These are phyloP conservation scores for Orchestia grillus DNA, from an alignment of 1,140 invertebrate species.

Conservation along the genomic window DNA sequence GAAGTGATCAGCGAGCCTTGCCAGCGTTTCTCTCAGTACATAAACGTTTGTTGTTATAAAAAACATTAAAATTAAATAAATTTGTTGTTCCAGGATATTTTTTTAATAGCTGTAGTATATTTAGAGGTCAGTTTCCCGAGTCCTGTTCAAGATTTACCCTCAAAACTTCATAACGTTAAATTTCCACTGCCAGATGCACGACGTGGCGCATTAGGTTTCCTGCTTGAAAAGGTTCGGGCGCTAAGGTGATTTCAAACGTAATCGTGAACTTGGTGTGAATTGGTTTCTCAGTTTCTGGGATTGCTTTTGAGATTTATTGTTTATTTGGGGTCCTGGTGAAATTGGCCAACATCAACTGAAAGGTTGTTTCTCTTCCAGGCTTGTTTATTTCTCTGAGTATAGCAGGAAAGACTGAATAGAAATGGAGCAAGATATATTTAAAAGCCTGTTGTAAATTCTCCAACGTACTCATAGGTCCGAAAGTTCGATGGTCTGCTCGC, in stretches of 20 bases:
- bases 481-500: neutral
- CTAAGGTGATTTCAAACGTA: neutral
- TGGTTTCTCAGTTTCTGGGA: neutral
- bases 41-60: neutral
- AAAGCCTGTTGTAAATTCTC: neutral
- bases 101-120: neutral
- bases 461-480: neutral
- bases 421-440: neutral
- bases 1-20: neutral
- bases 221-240: neutral
- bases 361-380: neutral
- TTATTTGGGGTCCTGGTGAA: neutral
- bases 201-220: neutral
- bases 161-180: neutral
- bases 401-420: neutral
- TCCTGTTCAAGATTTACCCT: neutral
- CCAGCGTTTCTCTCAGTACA: neutral
- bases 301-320: neutral
- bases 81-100: neutral
- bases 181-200: neutral
- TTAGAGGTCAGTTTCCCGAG: neutral
- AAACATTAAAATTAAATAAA: neutral
- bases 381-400: neutral
- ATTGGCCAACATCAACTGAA: neutral
- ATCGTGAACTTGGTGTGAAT: neutral